Base-by-base conservation (phyloP, 2,797 vertebrate species). In the Clarias pachynema region DNA sequence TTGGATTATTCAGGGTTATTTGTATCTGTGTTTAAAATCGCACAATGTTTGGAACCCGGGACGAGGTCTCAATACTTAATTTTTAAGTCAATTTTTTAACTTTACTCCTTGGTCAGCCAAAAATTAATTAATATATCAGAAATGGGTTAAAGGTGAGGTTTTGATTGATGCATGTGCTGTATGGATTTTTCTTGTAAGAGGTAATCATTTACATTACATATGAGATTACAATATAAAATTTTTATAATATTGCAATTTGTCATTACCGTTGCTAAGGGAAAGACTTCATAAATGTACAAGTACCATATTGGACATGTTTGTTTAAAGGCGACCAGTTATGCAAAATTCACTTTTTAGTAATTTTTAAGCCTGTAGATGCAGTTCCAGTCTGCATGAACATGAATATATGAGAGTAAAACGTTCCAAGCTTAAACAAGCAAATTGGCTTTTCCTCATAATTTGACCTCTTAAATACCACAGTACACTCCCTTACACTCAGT, bases 21-120 rank as follows among this genome's bases (percentile, higher is more conserved):
- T 79, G 6, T 79, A 1, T 31, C 26, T 53, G 16, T 49, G 59
- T 24, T 83, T 40, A 24, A 49, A 59, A 73, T 82, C 77, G 20
- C 85, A 68, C 91, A 91, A 86, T 94, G 92, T 93, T 91, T 94
- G 93, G 91, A 92, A 53, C 79, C 66, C 82, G 88, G 89, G 40
- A 83, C 79, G 22, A 53, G 6, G 40, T 26, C 2, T n/a, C 31
- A 34, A 24, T 59, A 34, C 8, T 40, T 70, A 26, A 65, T 29
- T 66, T 34, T 34, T 34, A 34, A 34, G 34, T 37, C 4, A 37
- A 37, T 37, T 37, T 34, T 34, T 34, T 34, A 2, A 66, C 9
- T n/a, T 44, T 24, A 2, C 34, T 69, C 20, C 29, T 66, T 15
- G 1, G 15, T 53, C 5, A 26, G 14, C 24, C 9, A 77, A 34